Evolutionary conservation across 2,797 vertebrate species (phyloP).

Genomic region (Lindbergichthys nudifrons): DNA sequence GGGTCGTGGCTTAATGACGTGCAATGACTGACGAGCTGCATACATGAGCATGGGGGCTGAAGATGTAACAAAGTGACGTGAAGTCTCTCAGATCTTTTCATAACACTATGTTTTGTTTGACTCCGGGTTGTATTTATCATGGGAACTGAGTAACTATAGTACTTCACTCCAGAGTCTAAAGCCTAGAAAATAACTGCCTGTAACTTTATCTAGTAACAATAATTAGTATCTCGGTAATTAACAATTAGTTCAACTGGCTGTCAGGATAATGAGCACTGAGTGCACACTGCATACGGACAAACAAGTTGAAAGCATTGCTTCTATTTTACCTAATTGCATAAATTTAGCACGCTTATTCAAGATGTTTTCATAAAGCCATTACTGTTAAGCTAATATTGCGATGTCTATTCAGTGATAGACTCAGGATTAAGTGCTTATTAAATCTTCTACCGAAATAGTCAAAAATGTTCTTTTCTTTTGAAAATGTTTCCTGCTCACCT

Average conservation of each 20-base stretch:
- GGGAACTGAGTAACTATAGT: neutral
- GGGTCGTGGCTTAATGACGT: conserved; percentile 63
- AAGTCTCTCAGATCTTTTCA: conserved; percentile 4
- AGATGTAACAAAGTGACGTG: conserved; percentile 67
- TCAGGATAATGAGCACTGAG: neutral
- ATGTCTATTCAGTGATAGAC: neutral
- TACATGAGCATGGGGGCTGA: conserved; percentile 79
- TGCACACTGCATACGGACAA: conserved; percentile 9
- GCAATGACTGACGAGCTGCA: conserved; percentile 72
- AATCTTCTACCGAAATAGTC: neutral
- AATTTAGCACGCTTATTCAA: neutral
- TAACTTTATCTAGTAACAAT: neutral
- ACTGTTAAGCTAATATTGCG: neutral
- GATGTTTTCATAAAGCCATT: neutral
- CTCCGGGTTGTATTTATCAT: neutral
- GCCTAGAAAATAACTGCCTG: neutral
- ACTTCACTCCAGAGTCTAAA: conserved; percentile 4
- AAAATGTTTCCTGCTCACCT: neutral
- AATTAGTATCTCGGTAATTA: neutral
- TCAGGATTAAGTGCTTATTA: neutral
- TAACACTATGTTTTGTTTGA: conserved; percentile 12
- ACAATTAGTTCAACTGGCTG: neutral
- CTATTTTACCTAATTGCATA: conserved; percentile 2
- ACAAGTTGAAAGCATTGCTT: conserved; percentile 20
- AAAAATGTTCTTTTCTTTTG: neutral